Base-by-base conservation (phyloP, 2,113 vertebrate genomes). In the Mesitornis unicolor region DNA sequence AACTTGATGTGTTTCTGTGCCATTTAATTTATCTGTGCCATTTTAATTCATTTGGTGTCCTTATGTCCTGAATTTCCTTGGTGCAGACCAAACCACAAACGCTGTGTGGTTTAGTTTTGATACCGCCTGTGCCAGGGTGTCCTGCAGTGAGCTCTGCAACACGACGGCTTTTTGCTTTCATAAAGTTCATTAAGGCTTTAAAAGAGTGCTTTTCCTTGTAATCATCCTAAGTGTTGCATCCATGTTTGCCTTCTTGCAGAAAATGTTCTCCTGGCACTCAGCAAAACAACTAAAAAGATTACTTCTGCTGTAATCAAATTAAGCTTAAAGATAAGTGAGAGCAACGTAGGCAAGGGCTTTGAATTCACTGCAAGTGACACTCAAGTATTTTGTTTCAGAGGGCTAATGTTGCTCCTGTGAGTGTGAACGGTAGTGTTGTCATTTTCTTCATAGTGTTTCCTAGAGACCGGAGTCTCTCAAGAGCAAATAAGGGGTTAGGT, bases 251-350 rank as follows among this genome's bases (percentile, higher is more conserved):
- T 76, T 77, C 64, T 84, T 88, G 73, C 53, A 87, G 77, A 86
- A 90, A 86, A 43, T 48, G 17, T 74, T 84, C 70, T 53, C 57
- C 36, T 89, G 45, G 67, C 45, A 70, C 78, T 87, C 64, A 87
- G 89, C 71, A 88, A 90, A 95, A 90, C 84, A 81, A 42, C 87
- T 77, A 57, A 59, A 96, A 90, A 82, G 77, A 90, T 94, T 93
- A 75, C 63, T 94, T 81, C 47, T 85, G 40, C 71, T 80, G 33
- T 80, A 80, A 78, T 92, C 89, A 92, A 82, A 89, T 90, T 42
- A 87, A 91, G 59, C 91, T 60, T 77, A 88, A 83, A 90, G 74
- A 87, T 50, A 88, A 65, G 33, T 67, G 63, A 87, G 95, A 91
- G 65, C 75, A 63, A 65, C 51, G 60, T 29, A 45, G 65, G 33